Percentiles rank a stretch among this genome's conserved stretches.
Evolutionary conservation across 1,140 invertebrate species (phyloP).

Genomic region (Phymorhynchus buccinoides): DNA sequence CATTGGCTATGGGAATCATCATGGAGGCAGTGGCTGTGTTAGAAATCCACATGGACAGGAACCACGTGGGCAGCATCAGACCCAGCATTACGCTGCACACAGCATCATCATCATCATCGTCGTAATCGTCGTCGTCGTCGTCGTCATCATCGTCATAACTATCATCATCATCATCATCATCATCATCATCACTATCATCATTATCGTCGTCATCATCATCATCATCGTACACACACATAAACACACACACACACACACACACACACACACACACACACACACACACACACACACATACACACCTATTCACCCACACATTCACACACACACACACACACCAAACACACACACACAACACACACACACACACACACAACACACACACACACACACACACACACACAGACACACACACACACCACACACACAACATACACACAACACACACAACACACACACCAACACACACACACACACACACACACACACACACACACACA

Average conservation of each 20-base stretch:
- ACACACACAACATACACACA: no score
- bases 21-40: conserved; percentile 75
- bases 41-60: conserved; percentile 75
- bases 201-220: no score
- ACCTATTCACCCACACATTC: neutral
- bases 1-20: conserved; percentile 74
- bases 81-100: conserved; percentile 69
- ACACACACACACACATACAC: neutral
- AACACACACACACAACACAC: neutral
- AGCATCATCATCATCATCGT: no score
- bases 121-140: no score
- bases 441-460: neutral
- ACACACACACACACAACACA: neutral
- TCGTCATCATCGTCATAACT: no score
- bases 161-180: no score
- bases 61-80: conserved; percentile 72
- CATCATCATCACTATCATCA: conserved; percentile 12
- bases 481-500: neutral
- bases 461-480: neutral
- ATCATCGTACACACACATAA: conserved; percentile 26
- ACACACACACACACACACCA: neutral
- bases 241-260: conserved; percentile 22
- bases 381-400: neutral
- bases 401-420: neutral
- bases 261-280: conserved; percentile 24